Evolutionary conservation across 2,797 vertebrate genomes (phyloP), one percentile per base, ranked within the genome.

Genomic region (Agapornis canus): DNA sequence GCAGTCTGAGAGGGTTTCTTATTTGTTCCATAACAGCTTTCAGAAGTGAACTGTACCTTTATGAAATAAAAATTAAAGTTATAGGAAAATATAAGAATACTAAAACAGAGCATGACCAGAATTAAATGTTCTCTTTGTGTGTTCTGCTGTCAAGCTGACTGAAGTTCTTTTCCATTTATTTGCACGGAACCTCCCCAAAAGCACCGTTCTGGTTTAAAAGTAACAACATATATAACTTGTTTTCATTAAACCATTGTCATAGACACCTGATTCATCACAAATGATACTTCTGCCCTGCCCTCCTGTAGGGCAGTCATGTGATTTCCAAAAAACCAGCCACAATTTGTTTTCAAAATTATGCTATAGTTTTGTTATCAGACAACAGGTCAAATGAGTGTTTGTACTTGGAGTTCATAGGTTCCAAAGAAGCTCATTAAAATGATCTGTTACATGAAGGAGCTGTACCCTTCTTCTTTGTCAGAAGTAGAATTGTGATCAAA

Each of bases 1-100:
- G 80, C 87, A 90, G 66, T 66, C 86, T 94, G 71, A 95, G 76
- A 86, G 66, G 57, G 72, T 94, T 96, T 92, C 69, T 56, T 71
- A 25, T 64, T 85, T 90, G n/a, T 94, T 88, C 66, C 63, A 8
- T 83, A 86, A 60, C 48, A 94, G 8, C 26, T 88, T 95, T 94
- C 15, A 49, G 42, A 88, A 94, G 79, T 73, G 54, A 90, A 39
- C 27, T 83, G 54, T 42, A 48, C 31, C 13, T 70, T 83, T 47
- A 35, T 70, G 40, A 83, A 92, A 84, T 72, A 71, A 79, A 84
- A 31, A 3, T 10, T 42, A 9, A 81, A 69, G 10, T 86, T 84
- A 27, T 11, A 52, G 32, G 9, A 91, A 86, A 91, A 88, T 25
- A 35, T 17, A 54, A 75, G n/a, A 51, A 81, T 23, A n/a, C 16